A percentile compares a stretch with the other conserved stretches of the same genome.
These are phyloP conservation scores for Sciurus vulgaris DNA, from an alignment of 2,797 vertebrate genomes.

Conservation along the genomic window DNA sequence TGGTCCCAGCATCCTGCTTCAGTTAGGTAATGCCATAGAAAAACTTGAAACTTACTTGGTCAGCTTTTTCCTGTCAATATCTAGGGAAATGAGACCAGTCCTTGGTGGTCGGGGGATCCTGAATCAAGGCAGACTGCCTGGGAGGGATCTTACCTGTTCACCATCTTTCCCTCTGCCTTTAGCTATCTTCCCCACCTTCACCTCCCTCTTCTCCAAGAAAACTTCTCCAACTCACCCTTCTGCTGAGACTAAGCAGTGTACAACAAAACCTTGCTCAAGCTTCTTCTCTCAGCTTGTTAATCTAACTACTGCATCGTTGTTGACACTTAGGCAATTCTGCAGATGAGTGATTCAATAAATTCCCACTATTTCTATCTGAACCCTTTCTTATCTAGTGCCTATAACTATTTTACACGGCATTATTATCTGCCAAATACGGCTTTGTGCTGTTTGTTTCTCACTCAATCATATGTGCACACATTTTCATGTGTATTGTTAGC, in stretches of 20 bases:
- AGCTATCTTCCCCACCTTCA: not conserved
- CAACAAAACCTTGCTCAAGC: not conserved
- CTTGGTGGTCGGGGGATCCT: not conserved
- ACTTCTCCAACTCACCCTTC: not conserved
- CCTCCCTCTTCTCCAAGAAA: not conserved
- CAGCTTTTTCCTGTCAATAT: constrained; percentile 33
- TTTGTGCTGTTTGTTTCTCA: not conserved
- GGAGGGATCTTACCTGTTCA: not conserved
- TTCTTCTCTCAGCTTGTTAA: not conserved
- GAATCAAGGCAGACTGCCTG: not conserved
- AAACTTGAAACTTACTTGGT: constrained; percentile 52
- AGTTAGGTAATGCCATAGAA: constrained; percentile 62
- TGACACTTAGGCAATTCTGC: not conserved
- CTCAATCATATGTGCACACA: not conserved
- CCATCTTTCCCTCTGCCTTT: not conserved
- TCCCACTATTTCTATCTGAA: not conserved
- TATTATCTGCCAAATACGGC: not conserved
- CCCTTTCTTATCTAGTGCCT: not conserved
- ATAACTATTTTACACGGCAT: not conserved
- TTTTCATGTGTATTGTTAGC: not conserved
- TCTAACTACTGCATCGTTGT: not conserved
- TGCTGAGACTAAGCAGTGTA: not conserved
- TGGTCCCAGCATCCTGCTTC: constrained; percentile 52
- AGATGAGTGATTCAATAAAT: not conserved
- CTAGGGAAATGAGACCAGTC: constrained; percentile 33